phyloP scores from a whole-genome alignment of 2,113 vertebrate species.

The Tetraodon nigroviridis region DNA sequence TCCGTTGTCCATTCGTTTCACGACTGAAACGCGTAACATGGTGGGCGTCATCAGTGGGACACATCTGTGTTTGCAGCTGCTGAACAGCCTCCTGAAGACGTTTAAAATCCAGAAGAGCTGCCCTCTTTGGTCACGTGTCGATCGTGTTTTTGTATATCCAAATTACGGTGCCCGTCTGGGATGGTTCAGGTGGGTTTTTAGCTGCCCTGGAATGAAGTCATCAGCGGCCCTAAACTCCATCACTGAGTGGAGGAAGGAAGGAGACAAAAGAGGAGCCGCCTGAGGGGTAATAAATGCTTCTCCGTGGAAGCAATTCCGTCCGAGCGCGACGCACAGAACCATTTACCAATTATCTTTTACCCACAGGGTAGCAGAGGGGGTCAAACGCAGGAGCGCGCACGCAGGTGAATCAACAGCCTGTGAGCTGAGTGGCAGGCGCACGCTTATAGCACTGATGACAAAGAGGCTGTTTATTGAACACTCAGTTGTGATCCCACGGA shows the following conservation, averaged over 20 bases:
- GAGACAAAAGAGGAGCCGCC: constrained; percentile 68
- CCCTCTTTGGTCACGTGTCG: constrained; percentile 2
- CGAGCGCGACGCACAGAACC: constrained; percentile 50
- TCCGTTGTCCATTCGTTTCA: too few species aligned
- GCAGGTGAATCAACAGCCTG: background rate
- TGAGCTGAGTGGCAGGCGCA: background rate
- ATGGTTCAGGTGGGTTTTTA: constrained; percentile 65
- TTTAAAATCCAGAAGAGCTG: too few species aligned
- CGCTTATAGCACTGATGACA: too few species aligned
- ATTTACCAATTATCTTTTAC: constrained; percentile 64
- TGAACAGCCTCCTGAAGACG: too few species aligned
- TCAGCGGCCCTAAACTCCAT: constrained; percentile 72
- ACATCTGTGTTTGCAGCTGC: too few species aligned
- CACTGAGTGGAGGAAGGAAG: constrained; percentile 69
- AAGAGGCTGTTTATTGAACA: too few species aligned
- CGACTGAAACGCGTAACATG: too few species aligned
- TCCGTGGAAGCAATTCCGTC: constrained; percentile 55
- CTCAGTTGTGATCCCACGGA: too few species aligned
- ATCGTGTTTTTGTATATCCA: constrained; percentile 33
- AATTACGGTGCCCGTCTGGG: constrained; percentile 30
- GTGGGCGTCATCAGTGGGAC: too few species aligned
- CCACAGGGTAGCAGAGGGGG: constrained; percentile 48
- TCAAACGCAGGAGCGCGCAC: constrained; percentile 51
- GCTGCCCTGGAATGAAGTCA: constrained; percentile 74
- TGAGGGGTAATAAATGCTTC: constrained; percentile 70